Percentiles rank a stretch among this genome's conserved stretches.
Conservation (phyloP, 1,140 invertebrate species). For the Drosophila busckii region DNA sequence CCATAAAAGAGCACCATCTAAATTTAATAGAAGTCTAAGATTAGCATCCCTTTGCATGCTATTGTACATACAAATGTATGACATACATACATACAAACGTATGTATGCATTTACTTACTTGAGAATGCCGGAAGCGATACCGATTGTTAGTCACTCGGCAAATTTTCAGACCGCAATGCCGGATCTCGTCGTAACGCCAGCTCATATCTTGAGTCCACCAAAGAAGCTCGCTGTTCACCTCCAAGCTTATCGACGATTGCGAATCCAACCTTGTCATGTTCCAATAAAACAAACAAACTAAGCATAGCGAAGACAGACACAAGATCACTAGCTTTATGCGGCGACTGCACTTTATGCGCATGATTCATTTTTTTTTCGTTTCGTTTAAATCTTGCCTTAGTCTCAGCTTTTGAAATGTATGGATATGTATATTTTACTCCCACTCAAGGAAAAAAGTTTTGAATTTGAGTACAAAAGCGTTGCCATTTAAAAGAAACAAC, state of each 20-base stretch:
- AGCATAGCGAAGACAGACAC: slow-evolving; percentile 14
- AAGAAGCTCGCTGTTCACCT: slow-evolving; percentile 17
- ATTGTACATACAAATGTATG: background rate
- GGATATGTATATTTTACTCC: too few relatives aligned
- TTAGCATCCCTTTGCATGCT: background rate
- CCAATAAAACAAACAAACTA: background rate
- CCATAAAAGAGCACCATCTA: slow-evolving; percentile 67
- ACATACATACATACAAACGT: too few relatives aligned
- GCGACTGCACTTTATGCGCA: too few relatives aligned
- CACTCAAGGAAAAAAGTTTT: too few relatives aligned
- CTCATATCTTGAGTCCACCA: slow-evolving; percentile 48
- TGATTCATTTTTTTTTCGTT: too few relatives aligned
- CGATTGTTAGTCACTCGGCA: slow-evolving; percentile 50
- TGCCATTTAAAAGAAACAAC: too few relatives aligned
- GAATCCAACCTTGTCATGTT: background rate
- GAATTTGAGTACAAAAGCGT: too few relatives aligned
- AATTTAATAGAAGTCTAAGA: background rate
- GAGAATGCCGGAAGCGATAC: background rate
- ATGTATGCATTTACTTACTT: too few relatives aligned
- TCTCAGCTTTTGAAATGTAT: too few relatives aligned
- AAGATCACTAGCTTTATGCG: too few relatives aligned
- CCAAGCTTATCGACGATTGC: too few relatives aligned
- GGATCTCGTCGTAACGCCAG: slow-evolving; percentile 38
- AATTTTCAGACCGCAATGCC: slow-evolving; percentile 21
- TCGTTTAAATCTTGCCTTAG: too few relatives aligned